Evolutionary conservation across 2,113 vertebrate species (phyloP).

Genomic region (Gorsachius goisagi): DNA sequence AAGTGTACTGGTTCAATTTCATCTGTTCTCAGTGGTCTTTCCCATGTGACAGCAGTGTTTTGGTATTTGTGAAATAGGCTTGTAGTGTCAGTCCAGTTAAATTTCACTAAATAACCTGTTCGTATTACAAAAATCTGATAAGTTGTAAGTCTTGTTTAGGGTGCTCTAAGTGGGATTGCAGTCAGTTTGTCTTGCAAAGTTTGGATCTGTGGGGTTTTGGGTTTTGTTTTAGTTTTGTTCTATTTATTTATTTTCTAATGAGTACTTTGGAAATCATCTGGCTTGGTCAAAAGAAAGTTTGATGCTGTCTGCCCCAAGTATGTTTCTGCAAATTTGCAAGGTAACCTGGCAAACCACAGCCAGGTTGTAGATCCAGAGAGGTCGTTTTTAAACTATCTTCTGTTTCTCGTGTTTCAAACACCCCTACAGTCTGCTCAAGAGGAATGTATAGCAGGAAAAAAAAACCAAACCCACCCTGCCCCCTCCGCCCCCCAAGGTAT

Average conservation of each 20-base stretch:
- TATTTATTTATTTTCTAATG: neutral
- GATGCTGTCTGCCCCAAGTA: neutral
- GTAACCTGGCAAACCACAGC: neutral
- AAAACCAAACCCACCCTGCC: too few relatives aligned
- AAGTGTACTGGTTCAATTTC: neutral
- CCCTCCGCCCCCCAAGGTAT: neutral
- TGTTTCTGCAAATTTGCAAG: neutral
- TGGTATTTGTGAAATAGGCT: neutral
- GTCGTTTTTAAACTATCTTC: neutral
- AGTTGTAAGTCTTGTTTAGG: neutral
- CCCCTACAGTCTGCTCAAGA: neutral
- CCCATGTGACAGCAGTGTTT: neutral
- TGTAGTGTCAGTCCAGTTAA: neutral
- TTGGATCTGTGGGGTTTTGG: neutral
- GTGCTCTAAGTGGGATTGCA: neutral
- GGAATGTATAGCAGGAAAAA: neutral
- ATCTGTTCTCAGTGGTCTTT: neutral
- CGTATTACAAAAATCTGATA: neutral
- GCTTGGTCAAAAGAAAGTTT: neutral
- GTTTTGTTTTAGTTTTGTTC: neutral
- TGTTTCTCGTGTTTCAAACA: neutral
- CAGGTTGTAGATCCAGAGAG: neutral
- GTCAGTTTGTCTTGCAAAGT: neutral
- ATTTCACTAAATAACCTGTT: neutral
- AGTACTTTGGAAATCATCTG: neutral